phyloP scores from a whole-genome alignment of 92 coral and sea anemone species.

The Parazoanthus darwini region DNA sequence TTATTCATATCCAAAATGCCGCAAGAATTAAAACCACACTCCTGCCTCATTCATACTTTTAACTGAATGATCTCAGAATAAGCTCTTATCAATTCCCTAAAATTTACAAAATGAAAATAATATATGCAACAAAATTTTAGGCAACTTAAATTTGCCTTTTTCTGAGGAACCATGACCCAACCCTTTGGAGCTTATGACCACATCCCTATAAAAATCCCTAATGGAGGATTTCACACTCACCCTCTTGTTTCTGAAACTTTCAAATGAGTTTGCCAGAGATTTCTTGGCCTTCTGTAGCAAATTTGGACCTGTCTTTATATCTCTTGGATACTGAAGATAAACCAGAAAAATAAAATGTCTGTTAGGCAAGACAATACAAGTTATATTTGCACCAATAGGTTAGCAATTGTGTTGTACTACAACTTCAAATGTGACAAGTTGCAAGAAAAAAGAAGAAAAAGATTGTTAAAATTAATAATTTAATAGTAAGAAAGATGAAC shows the following conservation, averaged over 20 bases:
- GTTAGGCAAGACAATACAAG: not conserved
- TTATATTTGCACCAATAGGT: not conserved
- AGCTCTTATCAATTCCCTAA: not conserved
- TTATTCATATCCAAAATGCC: not conserved
- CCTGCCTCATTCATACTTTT: too few relatives aligned
- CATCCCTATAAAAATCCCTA: not conserved
- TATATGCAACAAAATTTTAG: too few relatives aligned
- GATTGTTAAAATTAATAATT: too few relatives aligned
- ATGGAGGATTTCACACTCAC: constrained; percentile 35
- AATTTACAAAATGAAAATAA: too few relatives aligned
- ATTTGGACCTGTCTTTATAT: constrained; percentile 45
- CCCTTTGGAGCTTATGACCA: not conserved
- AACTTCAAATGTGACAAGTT: too few relatives aligned
- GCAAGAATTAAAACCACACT: not conserved
- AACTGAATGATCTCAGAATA: too few relatives aligned
- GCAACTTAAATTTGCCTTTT: not conserved
- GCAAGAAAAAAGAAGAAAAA: too few relatives aligned
- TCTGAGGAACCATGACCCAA: not conserved
- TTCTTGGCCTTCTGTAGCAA: constrained; percentile 84
- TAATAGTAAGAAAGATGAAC: too few relatives aligned
- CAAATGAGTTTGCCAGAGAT: constrained; percentile 74
- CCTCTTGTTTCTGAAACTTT: constrained; percentile 72
- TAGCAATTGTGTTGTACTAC: too few relatives aligned
- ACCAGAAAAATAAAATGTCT: not conserved
- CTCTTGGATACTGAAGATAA: constrained; percentile 11